Conservation (phyloP, 2,113 vertebrate species). For the Chelonoidis abingdonii region DNA sequence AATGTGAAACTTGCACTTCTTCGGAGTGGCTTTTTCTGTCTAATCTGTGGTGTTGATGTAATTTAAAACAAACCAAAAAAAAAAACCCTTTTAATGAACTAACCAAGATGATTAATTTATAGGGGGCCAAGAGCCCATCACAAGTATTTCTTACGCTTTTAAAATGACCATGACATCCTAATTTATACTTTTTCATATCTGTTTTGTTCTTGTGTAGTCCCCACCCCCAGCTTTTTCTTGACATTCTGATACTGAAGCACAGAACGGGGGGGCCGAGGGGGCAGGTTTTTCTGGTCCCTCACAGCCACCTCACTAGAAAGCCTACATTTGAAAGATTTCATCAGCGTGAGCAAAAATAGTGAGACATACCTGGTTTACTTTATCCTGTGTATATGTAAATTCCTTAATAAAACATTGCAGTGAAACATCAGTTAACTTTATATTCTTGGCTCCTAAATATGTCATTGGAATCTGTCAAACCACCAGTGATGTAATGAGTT, state of each 20-base stretch:
- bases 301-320: constrained; percentile 53
- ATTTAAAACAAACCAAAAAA: constrained; percentile 11
- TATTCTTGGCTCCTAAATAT: background rate
- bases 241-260: constrained; percentile 35
- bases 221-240: constrained; percentile 20
- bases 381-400: constrained; percentile 82
- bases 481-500: background rate
- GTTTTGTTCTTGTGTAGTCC: constrained; percentile 19
- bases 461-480: background rate
- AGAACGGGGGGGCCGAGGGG: constrained; percentile 17
- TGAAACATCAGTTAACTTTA: constrained; percentile 56
- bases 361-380: constrained; percentile 64
- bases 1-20: constrained; percentile 57
- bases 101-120: constrained; percentile 70
- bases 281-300: constrained; percentile 44
- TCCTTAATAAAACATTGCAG: constrained; percentile 84
- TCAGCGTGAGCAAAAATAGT: constrained; percentile 55
- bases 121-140: constrained; percentile 59
- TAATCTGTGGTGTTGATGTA: constrained; percentile 17
- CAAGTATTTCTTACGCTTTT: constrained; percentile 69
- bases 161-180: constrained; percentile 50
- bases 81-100: constrained; percentile 52
- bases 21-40: constrained; percentile 40
- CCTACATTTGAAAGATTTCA: constrained; percentile 62
- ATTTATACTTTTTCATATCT: constrained; percentile 47